These are phyloP conservation scores for Odocoileus hemionus DNA, from an alignment of 2,113 vertebrate species.

Conservation along the genomic window DNA sequence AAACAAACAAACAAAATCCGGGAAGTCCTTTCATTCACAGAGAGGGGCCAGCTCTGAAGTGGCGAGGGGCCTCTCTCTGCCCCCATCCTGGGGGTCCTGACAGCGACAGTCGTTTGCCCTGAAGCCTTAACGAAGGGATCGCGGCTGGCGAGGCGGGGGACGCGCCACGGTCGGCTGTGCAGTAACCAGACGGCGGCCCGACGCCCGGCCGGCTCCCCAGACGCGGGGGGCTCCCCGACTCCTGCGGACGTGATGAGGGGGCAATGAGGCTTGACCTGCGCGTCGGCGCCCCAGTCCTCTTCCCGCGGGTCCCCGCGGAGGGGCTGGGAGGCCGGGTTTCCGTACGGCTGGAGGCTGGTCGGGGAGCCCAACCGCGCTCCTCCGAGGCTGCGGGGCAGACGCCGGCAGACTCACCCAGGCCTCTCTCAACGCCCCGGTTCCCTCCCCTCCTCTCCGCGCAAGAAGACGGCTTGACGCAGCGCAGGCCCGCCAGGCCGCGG, in stretches of 20 bases:
- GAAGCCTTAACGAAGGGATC: slow-evolving; percentile 88
- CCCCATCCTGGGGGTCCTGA: slow-evolving; percentile 40
- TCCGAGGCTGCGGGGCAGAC: slow-evolving; percentile 74
- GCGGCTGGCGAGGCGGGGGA: slow-evolving; percentile 84
- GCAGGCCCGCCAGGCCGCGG: slow-evolving; percentile 73
- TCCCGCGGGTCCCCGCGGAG: slow-evolving; percentile 88
- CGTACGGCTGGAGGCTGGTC: slow-evolving; percentile 80
- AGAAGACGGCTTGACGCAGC: slow-evolving; percentile 74
- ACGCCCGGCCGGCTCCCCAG: slow-evolving; percentile 85
- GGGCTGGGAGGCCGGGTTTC: slow-evolving; percentile 82
- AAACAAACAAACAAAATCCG: neutral
- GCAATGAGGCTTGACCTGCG: slow-evolving; percentile 95
- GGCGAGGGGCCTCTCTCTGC: slow-evolving; percentile 64
- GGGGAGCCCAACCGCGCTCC: slow-evolving; percentile 76
- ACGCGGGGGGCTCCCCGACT: slow-evolving; percentile 82
- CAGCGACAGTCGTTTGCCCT: slow-evolving; percentile 85
- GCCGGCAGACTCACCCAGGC: slow-evolving; percentile 72
- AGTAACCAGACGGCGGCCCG: slow-evolving; percentile 84
- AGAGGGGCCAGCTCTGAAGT: slow-evolving; percentile 54
- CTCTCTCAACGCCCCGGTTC: slow-evolving; percentile 73
- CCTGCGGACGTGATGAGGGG: slow-evolving; percentile 94
- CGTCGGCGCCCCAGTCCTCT: slow-evolving; percentile 83
- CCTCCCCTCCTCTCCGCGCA: slow-evolving; percentile 70
- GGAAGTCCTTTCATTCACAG: slow-evolving; percentile 49
- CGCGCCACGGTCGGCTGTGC: slow-evolving; percentile 87